These are phyloP conservation scores for Ptilorrhoa leucosticta DNA, from an alignment of 2,113 vertebrate species.

Conservation along the genomic window DNA sequence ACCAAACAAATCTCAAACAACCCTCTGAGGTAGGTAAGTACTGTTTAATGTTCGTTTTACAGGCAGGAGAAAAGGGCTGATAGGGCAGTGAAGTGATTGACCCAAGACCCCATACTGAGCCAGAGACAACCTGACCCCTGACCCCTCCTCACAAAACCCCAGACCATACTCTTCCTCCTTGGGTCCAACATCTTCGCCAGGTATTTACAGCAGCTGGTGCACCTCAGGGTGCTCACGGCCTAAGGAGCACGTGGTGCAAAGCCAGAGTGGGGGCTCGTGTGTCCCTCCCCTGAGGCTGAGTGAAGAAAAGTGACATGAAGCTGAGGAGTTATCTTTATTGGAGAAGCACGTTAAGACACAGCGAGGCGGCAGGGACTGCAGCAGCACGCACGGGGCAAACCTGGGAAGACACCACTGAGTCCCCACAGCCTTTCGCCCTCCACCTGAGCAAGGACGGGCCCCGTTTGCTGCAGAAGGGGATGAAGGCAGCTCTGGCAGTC, in stretches of 20 bases:
- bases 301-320: slow-evolving; percentile 34
- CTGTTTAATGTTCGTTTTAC: neutral
- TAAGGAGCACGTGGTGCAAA: fast-evolving
- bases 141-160: neutral
- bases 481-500: slow-evolving; percentile 12
- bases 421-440: neutral
- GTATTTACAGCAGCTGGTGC: neutral
- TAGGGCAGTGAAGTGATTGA: neutral
- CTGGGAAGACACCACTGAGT: neutral
- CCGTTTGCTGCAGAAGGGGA: neutral
- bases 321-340: slow-evolving; percentile 57
- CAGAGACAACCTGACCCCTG: neutral
- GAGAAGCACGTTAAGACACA: slow-evolving; percentile 21
- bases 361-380: neutral
- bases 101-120: neutral
- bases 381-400: neutral
- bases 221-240: neutral
- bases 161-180: neutral
- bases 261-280: neutral
- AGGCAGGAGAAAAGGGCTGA: neutral
- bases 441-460: neutral
- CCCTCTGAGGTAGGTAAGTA: slow-evolving; percentile 44
- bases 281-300: neutral
- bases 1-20: slow-evolving; percentile 37
- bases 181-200: neutral